phyloP scores from a whole-genome alignment of 2,888 invertebrate genomes.

The Gandaritis pyraliata region DNA sequence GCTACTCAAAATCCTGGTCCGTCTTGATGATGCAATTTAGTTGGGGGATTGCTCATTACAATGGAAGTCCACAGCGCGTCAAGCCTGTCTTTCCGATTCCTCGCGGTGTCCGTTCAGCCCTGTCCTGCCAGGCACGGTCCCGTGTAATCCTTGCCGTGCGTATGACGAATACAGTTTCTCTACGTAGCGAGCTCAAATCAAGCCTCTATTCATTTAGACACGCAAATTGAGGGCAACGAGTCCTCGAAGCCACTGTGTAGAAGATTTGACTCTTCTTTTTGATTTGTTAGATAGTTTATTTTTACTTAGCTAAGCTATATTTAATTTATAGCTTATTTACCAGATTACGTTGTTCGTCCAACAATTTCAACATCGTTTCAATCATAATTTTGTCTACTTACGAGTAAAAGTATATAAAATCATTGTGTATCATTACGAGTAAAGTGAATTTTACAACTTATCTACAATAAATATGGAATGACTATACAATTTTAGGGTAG shows the following conservation, averaged over 20 bases:
- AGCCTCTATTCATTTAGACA: slow-evolving; percentile 27
- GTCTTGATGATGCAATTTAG: slow-evolving; percentile 20
- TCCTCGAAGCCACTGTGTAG: slow-evolving; percentile 28
- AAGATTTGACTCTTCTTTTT: slow-evolving; percentile 33
- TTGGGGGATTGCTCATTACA: slow-evolving; percentile 17
- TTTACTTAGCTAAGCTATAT: too few relatives aligned
- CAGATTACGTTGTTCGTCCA: too few relatives aligned
- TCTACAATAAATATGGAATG: too few relatives aligned
- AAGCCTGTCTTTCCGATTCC: slow-evolving; percentile 15
- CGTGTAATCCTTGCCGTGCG: slow-evolving; percentile 21
- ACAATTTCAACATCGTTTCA: too few relatives aligned
- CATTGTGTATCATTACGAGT: too few relatives aligned
- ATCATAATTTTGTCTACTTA: too few relatives aligned
- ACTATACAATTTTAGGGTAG: too few relatives aligned
- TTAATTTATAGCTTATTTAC: too few relatives aligned
- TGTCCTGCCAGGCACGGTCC: slow-evolving; percentile 11
- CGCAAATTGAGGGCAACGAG: slow-evolving; percentile 18
- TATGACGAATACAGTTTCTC: slow-evolving; percentile 19
- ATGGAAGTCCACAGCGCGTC: slow-evolving; percentile 11
- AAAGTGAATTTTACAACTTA: too few relatives aligned
- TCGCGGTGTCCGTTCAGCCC: slow-evolving; percentile 15
- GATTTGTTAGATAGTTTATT: background rate
- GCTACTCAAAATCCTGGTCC: slow-evolving; percentile 52
- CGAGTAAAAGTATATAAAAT: too few relatives aligned
- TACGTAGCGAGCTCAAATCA: slow-evolving; percentile 22